Percentiles rank a stretch among this genome's conserved stretches.
These are phyloP conservation scores for Laticauda laticaudata DNA, from an alignment of 2,113 vertebrate genomes.

Conservation along the genomic window DNA sequence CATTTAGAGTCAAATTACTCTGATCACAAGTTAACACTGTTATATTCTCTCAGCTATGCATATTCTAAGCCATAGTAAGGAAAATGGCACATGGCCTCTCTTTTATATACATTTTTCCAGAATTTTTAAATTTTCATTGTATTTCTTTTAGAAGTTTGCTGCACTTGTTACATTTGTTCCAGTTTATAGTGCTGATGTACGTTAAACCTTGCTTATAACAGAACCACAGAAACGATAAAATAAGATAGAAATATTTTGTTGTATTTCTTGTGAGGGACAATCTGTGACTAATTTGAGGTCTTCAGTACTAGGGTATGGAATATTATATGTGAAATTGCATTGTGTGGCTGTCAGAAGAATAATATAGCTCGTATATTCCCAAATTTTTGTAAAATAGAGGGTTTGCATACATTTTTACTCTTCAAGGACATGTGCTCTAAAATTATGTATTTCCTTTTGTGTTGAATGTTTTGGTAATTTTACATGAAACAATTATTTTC, in stretches of 20 bases:
- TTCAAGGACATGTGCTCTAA: slow-evolving; percentile 76
- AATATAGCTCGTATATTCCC: slow-evolving; percentile 56
- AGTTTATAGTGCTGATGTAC: slow-evolving; percentile 50
- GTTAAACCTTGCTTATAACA: slow-evolving; percentile 28
- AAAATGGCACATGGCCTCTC: slow-evolving; percentile 12
- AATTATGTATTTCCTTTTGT: slow-evolving; percentile 73
- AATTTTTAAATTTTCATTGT: slow-evolving; percentile 36
- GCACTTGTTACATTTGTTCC: slow-evolving; percentile 54
- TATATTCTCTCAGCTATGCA: background rate
- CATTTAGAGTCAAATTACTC: background rate
- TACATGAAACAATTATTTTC: slow-evolving; percentile 77
- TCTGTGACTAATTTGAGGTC: slow-evolving; percentile 69
- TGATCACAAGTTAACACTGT: slow-evolving; percentile 12
- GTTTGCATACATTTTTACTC: slow-evolving; percentile 80
- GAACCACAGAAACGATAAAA: background rate
- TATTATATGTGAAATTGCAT: slow-evolving; percentile 62
- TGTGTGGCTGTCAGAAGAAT: slow-evolving; percentile 67
- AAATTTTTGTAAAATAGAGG: slow-evolving; percentile 74
- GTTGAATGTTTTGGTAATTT: slow-evolving; percentile 73
- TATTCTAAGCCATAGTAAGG: slow-evolving; percentile 8
- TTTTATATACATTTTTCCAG: slow-evolving; percentile 51
- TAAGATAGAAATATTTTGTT: background rate
- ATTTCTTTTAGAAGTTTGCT: slow-evolving; percentile 49
- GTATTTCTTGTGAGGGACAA: slow-evolving; percentile 51
- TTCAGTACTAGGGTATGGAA: slow-evolving; percentile 65